Conservation (phyloP, 2,113 vertebrate species). For the Myodes glareolus region DNA sequence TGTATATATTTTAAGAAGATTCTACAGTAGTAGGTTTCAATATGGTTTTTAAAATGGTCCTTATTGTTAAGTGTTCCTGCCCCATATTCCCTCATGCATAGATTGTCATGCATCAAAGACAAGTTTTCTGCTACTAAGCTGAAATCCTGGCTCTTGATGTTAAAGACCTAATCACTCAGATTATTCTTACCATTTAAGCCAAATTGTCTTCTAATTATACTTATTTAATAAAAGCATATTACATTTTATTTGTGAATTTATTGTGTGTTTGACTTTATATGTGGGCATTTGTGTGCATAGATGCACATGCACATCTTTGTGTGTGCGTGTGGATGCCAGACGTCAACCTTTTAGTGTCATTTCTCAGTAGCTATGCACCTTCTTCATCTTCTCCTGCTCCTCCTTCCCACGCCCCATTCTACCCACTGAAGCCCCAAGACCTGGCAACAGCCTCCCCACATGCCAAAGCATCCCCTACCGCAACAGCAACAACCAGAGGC, state of each 20-base stretch:
- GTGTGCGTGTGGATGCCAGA: neutral
- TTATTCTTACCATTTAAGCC: neutral
- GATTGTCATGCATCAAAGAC: neutral
- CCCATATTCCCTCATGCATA: neutral
- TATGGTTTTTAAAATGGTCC: neutral
- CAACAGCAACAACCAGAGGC: too few species aligned
- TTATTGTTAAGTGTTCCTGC: neutral
- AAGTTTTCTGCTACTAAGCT: neutral
- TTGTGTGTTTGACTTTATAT: neutral
- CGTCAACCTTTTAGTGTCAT: neutral
- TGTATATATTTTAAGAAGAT: neutral
- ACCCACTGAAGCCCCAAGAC: too few species aligned
- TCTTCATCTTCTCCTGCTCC: neutral
- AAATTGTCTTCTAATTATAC: neutral
- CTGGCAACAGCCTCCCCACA: too few species aligned
- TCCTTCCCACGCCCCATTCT: too few species aligned
- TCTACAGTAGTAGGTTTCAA: neutral
- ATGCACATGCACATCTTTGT: neutral
- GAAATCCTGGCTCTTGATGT: neutral
- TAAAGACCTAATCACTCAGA: neutral
- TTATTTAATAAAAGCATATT: neutral
- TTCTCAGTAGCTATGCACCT: neutral
- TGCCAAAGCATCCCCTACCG: too few species aligned
- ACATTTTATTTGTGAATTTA: neutral
- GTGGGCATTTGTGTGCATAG: neutral